Percentiles rank a stretch among this genome's conserved stretches.
Evolutionary conservation across 1,140 invertebrate species (phyloP).

Genomic region (Pachypeltis micranthus): DNA sequence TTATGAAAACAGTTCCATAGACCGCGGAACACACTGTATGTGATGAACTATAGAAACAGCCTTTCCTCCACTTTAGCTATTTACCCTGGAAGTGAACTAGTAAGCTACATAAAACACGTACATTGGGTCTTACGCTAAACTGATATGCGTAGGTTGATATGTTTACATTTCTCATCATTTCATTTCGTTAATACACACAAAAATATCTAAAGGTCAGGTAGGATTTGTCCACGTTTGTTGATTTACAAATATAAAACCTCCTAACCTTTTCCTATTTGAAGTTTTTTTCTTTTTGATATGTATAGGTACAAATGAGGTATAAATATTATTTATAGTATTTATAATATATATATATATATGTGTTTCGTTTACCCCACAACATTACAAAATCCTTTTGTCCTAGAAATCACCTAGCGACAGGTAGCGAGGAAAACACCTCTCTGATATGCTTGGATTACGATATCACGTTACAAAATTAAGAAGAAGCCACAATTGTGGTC

Average conservation of each 20-base stretch:
- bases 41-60: constrained; percentile 5
- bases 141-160: constrained; percentile 14
- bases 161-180: constrained; percentile 1
- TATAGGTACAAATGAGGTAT: constrained; percentile 18
- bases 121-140: neutral
- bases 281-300: neutral
- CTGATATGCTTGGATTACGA: too few species aligned
- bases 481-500: too few species aligned
- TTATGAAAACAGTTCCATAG: too few species aligned
- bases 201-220: constrained; percentile 14
- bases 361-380: too few species aligned
- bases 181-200: neutral
- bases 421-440: too few species aligned
- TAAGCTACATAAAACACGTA: constrained; percentile 17
- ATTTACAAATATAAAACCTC: constrained; percentile 16
- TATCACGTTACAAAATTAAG: too few species aligned
- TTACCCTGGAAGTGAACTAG: constrained; percentile 22
- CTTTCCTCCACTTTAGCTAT: neutral
- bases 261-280: constrained; percentile 4
- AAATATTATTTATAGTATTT: neutral
- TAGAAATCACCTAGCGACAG: too few species aligned
- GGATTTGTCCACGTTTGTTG: constrained; percentile 3
- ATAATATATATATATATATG: too few species aligned
- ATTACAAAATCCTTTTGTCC: too few species aligned
- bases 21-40: too few species aligned